Percentiles rank a stretch among this genome's conserved stretches.
These are phyloP conservation scores for Drosophila prolongata DNA, from an alignment of 2,888 invertebrate species.

Conservation along the genomic window DNA sequence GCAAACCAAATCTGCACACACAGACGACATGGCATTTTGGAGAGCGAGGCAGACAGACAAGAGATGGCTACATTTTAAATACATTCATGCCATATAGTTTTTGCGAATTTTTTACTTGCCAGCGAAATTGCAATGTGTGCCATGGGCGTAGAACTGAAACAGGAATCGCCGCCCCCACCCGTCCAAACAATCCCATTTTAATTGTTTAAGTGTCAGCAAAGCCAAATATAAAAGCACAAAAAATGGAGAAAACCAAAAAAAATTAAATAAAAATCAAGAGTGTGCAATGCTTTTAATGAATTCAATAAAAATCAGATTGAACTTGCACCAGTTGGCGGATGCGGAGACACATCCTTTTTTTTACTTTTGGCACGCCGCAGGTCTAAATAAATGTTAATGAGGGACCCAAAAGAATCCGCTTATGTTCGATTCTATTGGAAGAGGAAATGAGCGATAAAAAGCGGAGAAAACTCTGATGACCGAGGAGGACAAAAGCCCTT, in stretches of 20 bases:
- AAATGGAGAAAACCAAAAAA: constrained; percentile 4
- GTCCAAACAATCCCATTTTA: constrained; percentile 32
- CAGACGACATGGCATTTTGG: constrained; percentile 29
- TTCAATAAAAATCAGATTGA: constrained; percentile 44
- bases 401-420: constrained; percentile 41
- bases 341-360: constrained; percentile 9
- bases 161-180: background rate
- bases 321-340: constrained; percentile 8
- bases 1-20: constrained; percentile 41
- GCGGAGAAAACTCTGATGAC: constrained; percentile 12
- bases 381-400: constrained; percentile 47
- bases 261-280: constrained; percentile 40
- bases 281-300: constrained; percentile 46
- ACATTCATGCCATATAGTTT: constrained; percentile 33
- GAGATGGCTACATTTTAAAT: constrained; percentile 41
- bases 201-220: constrained; percentile 47
- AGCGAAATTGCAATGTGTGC: constrained; percentile 55
- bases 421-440: constrained; percentile 31
- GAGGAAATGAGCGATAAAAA: constrained; percentile 21
- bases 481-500: constrained; percentile 11
- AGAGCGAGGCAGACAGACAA: constrained; percentile 16
- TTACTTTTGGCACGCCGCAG: constrained; percentile 12
- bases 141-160: constrained; percentile 24
- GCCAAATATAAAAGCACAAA: constrained; percentile 31
- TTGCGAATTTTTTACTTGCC: constrained; percentile 34